Evolutionary conservation across 2,888 invertebrate genomes (phyloP).

Genomic region (Diaperis boleti): DNA sequence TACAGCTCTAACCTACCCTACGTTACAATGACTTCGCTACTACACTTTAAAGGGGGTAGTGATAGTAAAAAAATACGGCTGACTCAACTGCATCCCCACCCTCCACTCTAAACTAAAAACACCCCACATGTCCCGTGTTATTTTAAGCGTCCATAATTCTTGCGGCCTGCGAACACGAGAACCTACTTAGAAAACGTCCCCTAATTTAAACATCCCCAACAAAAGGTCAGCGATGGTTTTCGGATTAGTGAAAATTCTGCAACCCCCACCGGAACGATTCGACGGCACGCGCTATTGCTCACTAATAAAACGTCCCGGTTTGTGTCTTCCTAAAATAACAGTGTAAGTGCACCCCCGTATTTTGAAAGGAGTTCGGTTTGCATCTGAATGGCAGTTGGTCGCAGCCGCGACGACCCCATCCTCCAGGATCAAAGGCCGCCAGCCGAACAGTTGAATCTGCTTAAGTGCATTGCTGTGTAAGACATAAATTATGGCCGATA

Average conservation of each 20-base stretch:
- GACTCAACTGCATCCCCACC: not conserved
- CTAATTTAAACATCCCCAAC: conserved; percentile 50
- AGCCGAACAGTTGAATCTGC: conserved; percentile 50
- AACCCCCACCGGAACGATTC: conserved; percentile 48
- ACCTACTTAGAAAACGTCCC: conserved; percentile 39
- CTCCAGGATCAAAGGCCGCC: conserved; percentile 49
- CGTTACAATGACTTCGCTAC: no score
- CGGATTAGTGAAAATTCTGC: conserved; percentile 48
- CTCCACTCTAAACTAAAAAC: not conserved
- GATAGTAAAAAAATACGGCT: no score
- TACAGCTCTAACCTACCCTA: no score
- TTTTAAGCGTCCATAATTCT: conserved; percentile 30
- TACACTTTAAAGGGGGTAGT: no score
- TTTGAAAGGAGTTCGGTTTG: conserved; percentile 49
- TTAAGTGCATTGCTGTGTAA: conserved; percentile 54
- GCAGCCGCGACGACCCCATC: conserved; percentile 50
- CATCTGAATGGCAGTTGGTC: conserved; percentile 52
- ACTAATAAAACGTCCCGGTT: conserved; percentile 50
- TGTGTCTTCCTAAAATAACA: conserved; percentile 56
- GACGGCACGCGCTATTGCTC: conserved; percentile 52
- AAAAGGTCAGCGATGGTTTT: conserved; percentile 51
- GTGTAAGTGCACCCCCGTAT: conserved; percentile 50
- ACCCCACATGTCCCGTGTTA: conserved; percentile 9
- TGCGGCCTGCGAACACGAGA: conserved; percentile 36
- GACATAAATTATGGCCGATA: conserved; percentile 51